A percentile compares a stretch with the other conserved stretches of the same genome.
Conservation (phyloP, 2,797 vertebrate species). For the Microtus agrestis region DNA sequence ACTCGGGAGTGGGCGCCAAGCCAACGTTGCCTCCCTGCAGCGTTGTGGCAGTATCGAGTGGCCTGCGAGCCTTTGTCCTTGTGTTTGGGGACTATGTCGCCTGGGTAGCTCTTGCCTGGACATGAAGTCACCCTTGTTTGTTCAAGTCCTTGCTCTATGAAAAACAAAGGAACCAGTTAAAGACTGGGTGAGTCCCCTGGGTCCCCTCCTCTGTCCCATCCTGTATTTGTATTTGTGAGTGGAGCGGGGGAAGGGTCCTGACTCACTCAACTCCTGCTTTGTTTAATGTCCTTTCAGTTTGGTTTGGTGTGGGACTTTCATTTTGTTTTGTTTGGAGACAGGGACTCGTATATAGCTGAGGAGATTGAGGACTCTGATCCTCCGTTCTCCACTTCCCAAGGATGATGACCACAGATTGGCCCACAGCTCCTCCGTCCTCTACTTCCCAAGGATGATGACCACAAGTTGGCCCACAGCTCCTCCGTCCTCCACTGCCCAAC, state of each 20-base stretch:
- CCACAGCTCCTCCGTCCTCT: too few species aligned
- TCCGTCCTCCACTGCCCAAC: not conserved
- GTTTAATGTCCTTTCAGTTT: not conserved
- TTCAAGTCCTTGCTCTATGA: not conserved
- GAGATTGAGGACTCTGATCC: not conserved
- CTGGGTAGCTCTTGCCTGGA: slow-evolving; percentile 8
- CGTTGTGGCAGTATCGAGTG: not conserved
- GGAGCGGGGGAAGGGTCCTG: not conserved
- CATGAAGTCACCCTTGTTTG: slow-evolving; percentile 11
- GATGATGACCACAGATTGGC: not conserved
- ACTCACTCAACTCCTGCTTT: not conserved
- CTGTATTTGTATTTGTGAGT: not conserved
- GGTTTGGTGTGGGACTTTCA: not conserved
- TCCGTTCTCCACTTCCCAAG: not conserved
- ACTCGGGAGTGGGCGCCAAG: not conserved
- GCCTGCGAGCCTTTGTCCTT: not conserved
- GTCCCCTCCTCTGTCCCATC: not conserved
- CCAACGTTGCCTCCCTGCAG: not conserved
- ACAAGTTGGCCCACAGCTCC: not conserved
- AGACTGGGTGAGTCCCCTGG: not conserved
- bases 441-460: not conserved
- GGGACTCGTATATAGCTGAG: not conserved
- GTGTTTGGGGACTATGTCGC: slow-evolving; percentile 12
- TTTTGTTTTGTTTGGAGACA: not conserved
- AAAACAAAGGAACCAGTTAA: not conserved